Conservation (phyloP, 2,113 vertebrate genomes). For the Cricetomys ansorgei region DNA sequence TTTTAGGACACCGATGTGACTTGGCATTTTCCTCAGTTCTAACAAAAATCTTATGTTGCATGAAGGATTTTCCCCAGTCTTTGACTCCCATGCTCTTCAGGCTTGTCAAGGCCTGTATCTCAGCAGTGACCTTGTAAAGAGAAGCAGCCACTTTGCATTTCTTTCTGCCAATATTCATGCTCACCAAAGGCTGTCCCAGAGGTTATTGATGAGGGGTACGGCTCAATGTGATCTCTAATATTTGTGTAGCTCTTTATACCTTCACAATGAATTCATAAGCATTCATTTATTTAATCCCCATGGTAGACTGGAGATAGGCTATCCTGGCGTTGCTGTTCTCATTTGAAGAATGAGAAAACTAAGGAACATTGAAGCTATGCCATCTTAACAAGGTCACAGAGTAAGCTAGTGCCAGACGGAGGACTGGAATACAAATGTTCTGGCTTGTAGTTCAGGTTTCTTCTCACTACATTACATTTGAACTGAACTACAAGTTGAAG, state of each 20-base stretch:
- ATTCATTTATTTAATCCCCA: slow-evolving; percentile 57
- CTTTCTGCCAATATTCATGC: not conserved
- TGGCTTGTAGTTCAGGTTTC: slow-evolving; percentile 28
- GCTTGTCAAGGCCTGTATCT: not conserved
- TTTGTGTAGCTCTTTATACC: slow-evolving; percentile 59
- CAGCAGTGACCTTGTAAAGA: slow-evolving; percentile 49
- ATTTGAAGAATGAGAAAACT: slow-evolving; percentile 50
- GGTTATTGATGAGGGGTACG: slow-evolving; percentile 62
- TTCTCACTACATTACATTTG: not conserved
- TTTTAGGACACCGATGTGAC: not conserved
- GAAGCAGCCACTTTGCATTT: slow-evolving; percentile 54
- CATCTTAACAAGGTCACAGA: slow-evolving; percentile 65
- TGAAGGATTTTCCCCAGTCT: slow-evolving; percentile 56
- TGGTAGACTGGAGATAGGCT: not conserved
- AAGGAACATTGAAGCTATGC: not conserved
- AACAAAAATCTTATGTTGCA: slow-evolving; percentile 46
- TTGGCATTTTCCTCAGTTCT: slow-evolving; percentile 37
- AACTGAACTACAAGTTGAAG: not conserved
- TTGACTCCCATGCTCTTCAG: not conserved
- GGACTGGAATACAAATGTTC: slow-evolving; percentile 26
- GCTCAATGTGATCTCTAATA: slow-evolving; percentile 49
- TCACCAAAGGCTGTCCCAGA: slow-evolving; percentile 30
- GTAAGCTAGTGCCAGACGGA: not conserved
- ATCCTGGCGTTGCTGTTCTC: slow-evolving; percentile 47
- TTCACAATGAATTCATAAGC: slow-evolving; percentile 62